These are phyloP conservation scores for Dastarcus helophoroides DNA, from an alignment of 2,888 invertebrate species.

Conservation along the genomic window DNA sequence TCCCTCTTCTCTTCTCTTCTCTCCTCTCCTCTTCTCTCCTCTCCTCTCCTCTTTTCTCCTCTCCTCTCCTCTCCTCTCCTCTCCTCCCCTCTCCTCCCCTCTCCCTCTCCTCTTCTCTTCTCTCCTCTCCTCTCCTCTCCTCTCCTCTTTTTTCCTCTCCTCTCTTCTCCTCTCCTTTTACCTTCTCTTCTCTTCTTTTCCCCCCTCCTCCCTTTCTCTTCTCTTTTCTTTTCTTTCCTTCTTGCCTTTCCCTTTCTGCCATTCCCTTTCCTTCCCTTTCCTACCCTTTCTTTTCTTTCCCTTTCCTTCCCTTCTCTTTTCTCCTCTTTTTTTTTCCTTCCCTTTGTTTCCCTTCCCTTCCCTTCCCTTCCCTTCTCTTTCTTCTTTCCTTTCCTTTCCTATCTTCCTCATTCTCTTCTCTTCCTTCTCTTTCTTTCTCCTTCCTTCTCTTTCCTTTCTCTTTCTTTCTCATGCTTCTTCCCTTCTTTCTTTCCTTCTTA, in stretches of 20 bases:
- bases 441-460: conserved; percentile 2
- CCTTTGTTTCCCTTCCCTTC: too few relatives aligned
- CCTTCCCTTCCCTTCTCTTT: too few relatives aligned
- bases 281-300: conserved; percentile 1
- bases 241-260: background rate
- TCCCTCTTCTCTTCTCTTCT: conserved; percentile 2
- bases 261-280: conserved; percentile 1
- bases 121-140: conserved; percentile 2
- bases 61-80: conserved; percentile 2
- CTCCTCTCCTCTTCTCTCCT: conserved; percentile 2
- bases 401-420: too few relatives aligned
- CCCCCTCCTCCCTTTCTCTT: conserved; percentile 1
- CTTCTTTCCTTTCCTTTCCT: too few relatives aligned
- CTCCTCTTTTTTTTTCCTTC: conserved; percentile 2
- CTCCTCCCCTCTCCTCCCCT: conserved; percentile 2
- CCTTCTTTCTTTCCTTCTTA: too few relatives aligned
- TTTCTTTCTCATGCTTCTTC: too few relatives aligned
- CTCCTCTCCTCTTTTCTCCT: conserved; percentile 2
- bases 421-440: too few relatives aligned
- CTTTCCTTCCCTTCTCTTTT: conserved; percentile 2
- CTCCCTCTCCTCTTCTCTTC: conserved; percentile 2
- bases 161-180: too few relatives aligned
- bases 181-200: too few relatives aligned
- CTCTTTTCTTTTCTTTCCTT: conserved; percentile 2
- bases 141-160: conserved; percentile 2